Evolutionary conservation across 2,888 invertebrate species (phyloP), one percentile per base, ranked within the genome.

Genomic region (Lasioglossum lativentre): DNA sequence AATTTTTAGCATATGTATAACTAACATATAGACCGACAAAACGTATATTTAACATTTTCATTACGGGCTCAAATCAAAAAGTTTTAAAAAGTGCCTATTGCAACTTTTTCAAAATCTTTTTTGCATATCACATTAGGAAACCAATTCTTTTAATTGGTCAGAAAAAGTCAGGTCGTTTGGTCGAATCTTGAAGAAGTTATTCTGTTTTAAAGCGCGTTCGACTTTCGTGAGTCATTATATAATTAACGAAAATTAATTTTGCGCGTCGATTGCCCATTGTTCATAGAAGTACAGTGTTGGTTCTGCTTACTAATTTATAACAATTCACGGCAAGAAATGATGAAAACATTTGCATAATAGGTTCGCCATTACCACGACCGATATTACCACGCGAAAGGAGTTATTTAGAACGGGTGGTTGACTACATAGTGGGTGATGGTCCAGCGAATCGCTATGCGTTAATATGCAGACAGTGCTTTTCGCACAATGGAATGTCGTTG

Each of bases 361-460:
- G 92, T 81, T 88, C 92, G 76, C 93, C 94, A 79, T 96, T 97
- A 86, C 97, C 97, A 40, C 96, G 98, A 38, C 97, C 98, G 19
- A 96, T 98, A 90, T 95, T 97, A 80, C 97, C 97, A 12, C 96
- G 96, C 85, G 97, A 98, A 88, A 97, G 98, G 83, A 97, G 97
- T 10, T 96, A 97, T 52, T 94, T 99, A 86, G 99, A 99, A 95
- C 97, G 98, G 93, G 96, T 99, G 92, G 97, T 99, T 27, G 99
- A 99, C 94, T 99, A 98, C 94, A 95, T 99, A 85, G 97, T 99
- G 68, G 99, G 99, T 68, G 99, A 99, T 95, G 99, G 99, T 0
- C 99, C 99, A 40, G 97, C 97, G 86, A 98, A 99, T 95, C 97
- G 99, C 91, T 99, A 98, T 96, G 99, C 99, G 34, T 96, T 99